phyloP scores from a whole-genome alignment of 2,888 invertebrate genomes.

The Apotomis capreana region DNA sequence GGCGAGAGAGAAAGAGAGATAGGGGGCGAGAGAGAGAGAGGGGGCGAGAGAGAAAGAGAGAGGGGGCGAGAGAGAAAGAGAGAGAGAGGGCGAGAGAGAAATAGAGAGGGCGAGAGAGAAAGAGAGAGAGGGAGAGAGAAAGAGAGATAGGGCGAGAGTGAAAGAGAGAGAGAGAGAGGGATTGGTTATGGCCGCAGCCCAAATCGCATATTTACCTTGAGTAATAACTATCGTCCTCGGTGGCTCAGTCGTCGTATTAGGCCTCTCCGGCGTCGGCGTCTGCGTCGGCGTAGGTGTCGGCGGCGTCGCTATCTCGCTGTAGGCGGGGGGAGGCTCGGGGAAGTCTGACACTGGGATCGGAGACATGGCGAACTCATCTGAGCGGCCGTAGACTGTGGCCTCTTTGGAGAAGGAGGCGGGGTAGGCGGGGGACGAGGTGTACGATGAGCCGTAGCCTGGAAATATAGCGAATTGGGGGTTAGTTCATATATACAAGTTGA shows the following conservation, averaged over 20 bases:
- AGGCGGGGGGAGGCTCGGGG: slow-evolving; percentile 70
- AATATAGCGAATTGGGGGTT: neutral
- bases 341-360: slow-evolving; percentile 61
- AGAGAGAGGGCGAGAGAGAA: too few relatives aligned
- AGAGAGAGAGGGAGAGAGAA: too few relatives aligned
- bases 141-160: too few relatives aligned
- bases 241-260: slow-evolving; percentile 56
- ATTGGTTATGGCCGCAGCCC: too few relatives aligned
- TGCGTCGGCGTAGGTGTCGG: too few relatives aligned
- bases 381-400: slow-evolving; percentile 53
- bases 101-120: too few relatives aligned
- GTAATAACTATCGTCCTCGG: slow-evolving; percentile 64
- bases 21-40: too few relatives aligned
- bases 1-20: too few relatives aligned
- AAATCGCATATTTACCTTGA: slow-evolving; percentile 45
- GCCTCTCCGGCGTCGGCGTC: slow-evolving; percentile 44
- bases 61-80: too few relatives aligned
- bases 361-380: slow-evolving; percentile 54
- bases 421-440: slow-evolving; percentile 29
- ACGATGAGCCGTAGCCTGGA: slow-evolving; percentile 17
- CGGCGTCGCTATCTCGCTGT: slow-evolving; percentile 51
- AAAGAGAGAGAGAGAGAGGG: too few relatives aligned
- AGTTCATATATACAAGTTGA: too few relatives aligned
- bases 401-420: slow-evolving; percentile 56
- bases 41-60: too few relatives aligned